Evolutionary conservation across 2,113 vertebrate genomes (phyloP).

Genomic region (Chionis minor): DNA sequence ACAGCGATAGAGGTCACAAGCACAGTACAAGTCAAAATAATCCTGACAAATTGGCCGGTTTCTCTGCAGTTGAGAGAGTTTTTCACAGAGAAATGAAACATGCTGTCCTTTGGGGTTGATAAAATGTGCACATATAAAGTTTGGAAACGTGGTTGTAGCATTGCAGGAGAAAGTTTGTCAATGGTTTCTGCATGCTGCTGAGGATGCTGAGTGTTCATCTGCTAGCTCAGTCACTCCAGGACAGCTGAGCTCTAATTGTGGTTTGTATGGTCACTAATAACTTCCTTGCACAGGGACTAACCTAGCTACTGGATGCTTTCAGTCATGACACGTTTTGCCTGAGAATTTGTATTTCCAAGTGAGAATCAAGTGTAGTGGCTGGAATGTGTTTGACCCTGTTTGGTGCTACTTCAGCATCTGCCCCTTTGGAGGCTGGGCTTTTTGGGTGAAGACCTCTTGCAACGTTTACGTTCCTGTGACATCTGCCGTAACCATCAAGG

Average conservation of each 20-base stretch:
- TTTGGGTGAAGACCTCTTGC: background rate
- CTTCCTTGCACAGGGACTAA: background rate
- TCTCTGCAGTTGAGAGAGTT: background rate
- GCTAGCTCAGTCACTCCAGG: background rate
- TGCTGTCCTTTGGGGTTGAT: background rate
- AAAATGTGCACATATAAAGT: background rate
- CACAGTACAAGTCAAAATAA: background rate
- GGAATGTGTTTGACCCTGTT: background rate
- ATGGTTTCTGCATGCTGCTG: background rate
- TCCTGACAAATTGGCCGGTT: background rate
- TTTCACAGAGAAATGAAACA: background rate
- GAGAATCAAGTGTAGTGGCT: background rate
- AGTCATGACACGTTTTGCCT: background rate
- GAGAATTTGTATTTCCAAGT: background rate
- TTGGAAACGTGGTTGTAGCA: background rate
- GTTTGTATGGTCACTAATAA: background rate
- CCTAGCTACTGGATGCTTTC: background rate
- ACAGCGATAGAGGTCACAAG: background rate
- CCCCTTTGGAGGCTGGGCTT: background rate
- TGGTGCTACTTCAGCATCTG: background rate
- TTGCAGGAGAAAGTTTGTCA: background rate
- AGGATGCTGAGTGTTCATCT: background rate
- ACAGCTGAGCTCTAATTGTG: background rate
- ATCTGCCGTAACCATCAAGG: background rate
- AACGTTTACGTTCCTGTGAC: background rate